Conservation (phyloP, 1,140 invertebrate genomes). For the Reticulitermes speratus region DNA sequence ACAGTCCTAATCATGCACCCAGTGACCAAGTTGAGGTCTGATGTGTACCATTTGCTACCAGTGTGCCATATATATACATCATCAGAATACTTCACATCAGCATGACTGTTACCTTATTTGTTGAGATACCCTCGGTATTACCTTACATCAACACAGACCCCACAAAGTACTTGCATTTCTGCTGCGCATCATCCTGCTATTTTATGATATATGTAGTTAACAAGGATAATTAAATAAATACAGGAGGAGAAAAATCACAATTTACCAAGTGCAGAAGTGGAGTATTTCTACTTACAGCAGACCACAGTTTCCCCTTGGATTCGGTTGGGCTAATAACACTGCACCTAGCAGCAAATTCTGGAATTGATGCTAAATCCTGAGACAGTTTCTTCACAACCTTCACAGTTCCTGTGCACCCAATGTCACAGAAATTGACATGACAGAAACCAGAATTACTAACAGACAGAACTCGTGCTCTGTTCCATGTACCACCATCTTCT, state of each 20-base stretch:
- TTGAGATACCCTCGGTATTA: too few relatives aligned
- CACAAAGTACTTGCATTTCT: too few relatives aligned
- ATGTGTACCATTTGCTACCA: too few relatives aligned
- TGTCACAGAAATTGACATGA: background rate
- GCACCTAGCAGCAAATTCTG: background rate
- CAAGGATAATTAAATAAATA: background rate
- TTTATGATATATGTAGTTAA: too few relatives aligned
- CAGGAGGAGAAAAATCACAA: background rate
- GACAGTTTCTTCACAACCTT: slow-evolving; percentile 1
- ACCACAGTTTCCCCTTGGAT: background rate
- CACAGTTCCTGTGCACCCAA: background rate
- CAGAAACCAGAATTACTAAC: background rate
- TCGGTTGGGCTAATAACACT: background rate
- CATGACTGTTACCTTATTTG: too few relatives aligned
- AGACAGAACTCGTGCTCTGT: background rate
- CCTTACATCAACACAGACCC: too few relatives aligned
- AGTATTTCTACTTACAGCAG: background rate
- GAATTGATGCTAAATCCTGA: background rate
- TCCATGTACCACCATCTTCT: background rate
- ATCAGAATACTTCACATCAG: too few relatives aligned
- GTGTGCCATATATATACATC: too few relatives aligned
- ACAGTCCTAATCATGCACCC: too few relatives aligned
- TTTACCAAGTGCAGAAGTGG: too few relatives aligned
- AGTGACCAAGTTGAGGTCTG: too few relatives aligned
- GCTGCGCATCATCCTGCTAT: too few relatives aligned